A percentile compares a stretch with the other conserved stretches of the same genome.
Evolutionary conservation across 2,113 vertebrate genomes (phyloP).

Genomic region (Melanerpes formicivorus): DNA sequence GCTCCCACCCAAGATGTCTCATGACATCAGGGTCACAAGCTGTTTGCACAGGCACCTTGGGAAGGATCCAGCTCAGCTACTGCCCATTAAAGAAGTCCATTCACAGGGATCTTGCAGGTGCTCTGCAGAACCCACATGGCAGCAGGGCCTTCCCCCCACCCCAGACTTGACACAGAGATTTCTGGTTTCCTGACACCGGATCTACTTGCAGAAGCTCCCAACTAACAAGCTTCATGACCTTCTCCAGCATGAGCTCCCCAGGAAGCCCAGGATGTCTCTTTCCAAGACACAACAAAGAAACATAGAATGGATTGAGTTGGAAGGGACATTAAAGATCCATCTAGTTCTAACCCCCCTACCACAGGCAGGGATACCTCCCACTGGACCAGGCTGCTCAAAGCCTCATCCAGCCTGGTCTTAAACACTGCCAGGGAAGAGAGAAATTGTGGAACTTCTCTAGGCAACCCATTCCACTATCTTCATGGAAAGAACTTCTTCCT

Average conservation of each 20-base stretch:
- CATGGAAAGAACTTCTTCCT: too few species aligned
- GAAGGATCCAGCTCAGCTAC: not conserved
- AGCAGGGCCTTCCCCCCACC: not conserved
- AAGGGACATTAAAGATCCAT: too few species aligned
- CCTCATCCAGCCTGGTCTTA: too few species aligned
- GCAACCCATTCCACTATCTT: too few species aligned
- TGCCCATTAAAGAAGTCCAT: not conserved
- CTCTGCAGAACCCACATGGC: not conserved
- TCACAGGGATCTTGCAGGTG: not conserved
- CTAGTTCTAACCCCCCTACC: too few species aligned
- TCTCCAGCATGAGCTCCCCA: not conserved
- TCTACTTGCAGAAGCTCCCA: not conserved
- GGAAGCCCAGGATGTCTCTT: not conserved
- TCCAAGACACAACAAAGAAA: not conserved
- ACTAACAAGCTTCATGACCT: not conserved
- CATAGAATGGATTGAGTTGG: too few species aligned
- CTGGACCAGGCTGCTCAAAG: too few species aligned
- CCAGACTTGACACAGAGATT: not conserved
- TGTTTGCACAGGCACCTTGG: not conserved
- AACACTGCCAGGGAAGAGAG: too few species aligned
- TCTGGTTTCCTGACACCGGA: not conserved
- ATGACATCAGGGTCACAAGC: not conserved
- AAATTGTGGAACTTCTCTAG: too few species aligned
- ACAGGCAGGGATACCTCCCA: too few species aligned
- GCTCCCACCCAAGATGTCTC: not conserved